Evolutionary conservation across 2,113 vertebrate genomes (phyloP), one percentile per base, ranked within the genome.

Genomic region (Gymnarchus niloticus): DNA sequence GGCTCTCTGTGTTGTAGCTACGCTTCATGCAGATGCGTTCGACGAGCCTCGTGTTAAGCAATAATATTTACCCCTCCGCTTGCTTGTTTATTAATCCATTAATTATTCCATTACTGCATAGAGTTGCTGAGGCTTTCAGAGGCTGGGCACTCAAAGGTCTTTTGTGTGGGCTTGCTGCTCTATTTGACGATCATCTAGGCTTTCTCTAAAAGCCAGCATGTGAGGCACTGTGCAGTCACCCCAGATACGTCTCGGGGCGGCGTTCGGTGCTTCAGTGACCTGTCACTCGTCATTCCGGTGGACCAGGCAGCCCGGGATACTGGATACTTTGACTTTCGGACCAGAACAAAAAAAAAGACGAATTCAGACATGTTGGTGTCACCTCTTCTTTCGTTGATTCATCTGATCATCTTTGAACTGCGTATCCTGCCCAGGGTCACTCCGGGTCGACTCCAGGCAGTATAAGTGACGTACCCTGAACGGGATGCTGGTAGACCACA

Each of bases 21-120:
- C 93, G 93, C 94, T 95, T 93, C 94, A 93, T 92, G 91, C 95
- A 95, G 94, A 95, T 95, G 94, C 93, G 94, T 94, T 94, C 93
- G 93, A 95, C 95, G 94, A 95, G 93, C 94, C 93, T 90, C 91
- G 88, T 91, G 91, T 88, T 88, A 93, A 88, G 88, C 86, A 89
- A 88, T 93, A 94, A 93, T 95, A 95, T 95, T 95, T 94, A 93
- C 93, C 94, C 93, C 89, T 95, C 95, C 92, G 95, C 95, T 92
- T 90, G 92, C 84, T 12, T 56, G 48, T 48, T 44, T 65, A 56
- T 46, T 86, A 83, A 86, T 73, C 78, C 59, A 65, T 69, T 83
- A 86, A 83, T 56, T 17, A 69, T 54, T 73, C 12, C 48, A n/a
- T 54, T 41, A 28, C 65, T 54, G 25, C 14, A 17, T 41, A 81